Conservation (phyloP, 1,140 invertebrate genomes). For the Drosophila setifemur region DNA sequence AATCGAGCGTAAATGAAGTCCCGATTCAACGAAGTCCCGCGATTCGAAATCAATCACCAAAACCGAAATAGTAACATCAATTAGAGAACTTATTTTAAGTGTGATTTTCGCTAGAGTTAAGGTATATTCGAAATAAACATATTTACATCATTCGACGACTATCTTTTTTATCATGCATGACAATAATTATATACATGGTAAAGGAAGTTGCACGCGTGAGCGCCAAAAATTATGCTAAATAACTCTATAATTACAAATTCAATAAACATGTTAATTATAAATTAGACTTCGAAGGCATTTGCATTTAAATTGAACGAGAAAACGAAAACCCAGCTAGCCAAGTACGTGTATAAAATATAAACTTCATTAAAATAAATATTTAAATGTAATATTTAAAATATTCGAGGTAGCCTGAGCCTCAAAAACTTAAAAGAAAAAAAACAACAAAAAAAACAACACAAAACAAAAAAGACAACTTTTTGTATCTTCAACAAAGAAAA, state of each 20-base stretch:
- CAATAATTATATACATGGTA: slow-evolving; percentile 69
- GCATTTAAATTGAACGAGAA: slow-evolving; percentile 56
- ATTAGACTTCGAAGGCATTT: slow-evolving; percentile 60
- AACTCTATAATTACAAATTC: slow-evolving; percentile 32
- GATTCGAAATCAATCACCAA: slow-evolving; percentile 58
- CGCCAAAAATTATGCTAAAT: slow-evolving; percentile 76
- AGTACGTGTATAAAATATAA: slow-evolving; percentile 62
- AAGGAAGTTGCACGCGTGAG: slow-evolving; percentile 37
- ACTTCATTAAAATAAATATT: slow-evolving; percentile 56
- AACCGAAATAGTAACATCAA: slow-evolving; percentile 30
- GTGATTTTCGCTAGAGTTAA: slow-evolving; percentile 68
- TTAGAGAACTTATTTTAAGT: slow-evolving; percentile 53
- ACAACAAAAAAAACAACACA: slow-evolving; percentile 5
- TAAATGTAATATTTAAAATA: slow-evolving; percentile 67
- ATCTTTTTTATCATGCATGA: slow-evolving; percentile 76
- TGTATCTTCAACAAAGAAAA: slow-evolving; percentile 67
- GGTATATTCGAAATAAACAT: slow-evolving; percentile 44
- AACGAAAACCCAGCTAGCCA: slow-evolving; percentile 3
- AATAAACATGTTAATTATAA: slow-evolving; percentile 57
- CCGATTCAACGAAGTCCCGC: slow-evolving; percentile 31
- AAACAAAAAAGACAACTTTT: slow-evolving; percentile 50
- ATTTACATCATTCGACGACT: slow-evolving; percentile 43
- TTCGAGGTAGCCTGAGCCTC: slow-evolving; percentile 42
- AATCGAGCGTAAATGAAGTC: slow-evolving; percentile 54
- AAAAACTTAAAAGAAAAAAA: slow-evolving; percentile 12